Evolutionary conservation across 1,140 invertebrate genomes (phyloP).

Genomic region (Platyura marginata): DNA sequence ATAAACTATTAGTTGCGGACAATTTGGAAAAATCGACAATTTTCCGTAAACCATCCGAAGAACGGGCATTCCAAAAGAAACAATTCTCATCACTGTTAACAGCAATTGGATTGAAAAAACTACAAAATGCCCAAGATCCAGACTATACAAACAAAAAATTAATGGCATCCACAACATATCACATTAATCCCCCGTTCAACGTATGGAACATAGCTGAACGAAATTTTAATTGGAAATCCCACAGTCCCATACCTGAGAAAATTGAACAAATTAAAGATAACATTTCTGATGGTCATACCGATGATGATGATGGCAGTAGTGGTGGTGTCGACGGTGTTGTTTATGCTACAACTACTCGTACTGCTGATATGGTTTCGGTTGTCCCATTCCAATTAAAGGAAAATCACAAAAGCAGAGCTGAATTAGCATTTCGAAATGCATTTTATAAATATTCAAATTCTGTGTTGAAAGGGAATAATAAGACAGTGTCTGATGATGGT

Average conservation of each 20-base stretch:
- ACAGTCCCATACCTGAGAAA: neutral
- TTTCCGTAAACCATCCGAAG: neutral
- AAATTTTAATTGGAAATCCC: neutral
- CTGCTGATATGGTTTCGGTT: neutral
- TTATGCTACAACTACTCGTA: neutral
- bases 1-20: neutral
- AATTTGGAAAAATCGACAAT: too few relatives aligned
- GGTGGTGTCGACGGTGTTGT: neutral
- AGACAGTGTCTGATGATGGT: neutral
- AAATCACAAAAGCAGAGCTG: neutral
- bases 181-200: neutral
- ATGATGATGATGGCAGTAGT: neutral
- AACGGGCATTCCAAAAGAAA: neutral
- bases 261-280: neutral
- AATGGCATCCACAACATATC: neutral
- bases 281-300: neutral
- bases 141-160: neutral
- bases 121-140: neutral
- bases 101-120: neutral
- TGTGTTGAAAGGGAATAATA: neutral
- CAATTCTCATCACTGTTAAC: neutral
- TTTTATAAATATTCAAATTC: conserved; percentile 2
- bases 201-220: neutral
- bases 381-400: neutral
- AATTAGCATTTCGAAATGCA: neutral